These are phyloP conservation scores for Chinchilla lanigera DNA, from an alignment of 2,113 vertebrate genomes.

Conservation along the genomic window DNA sequence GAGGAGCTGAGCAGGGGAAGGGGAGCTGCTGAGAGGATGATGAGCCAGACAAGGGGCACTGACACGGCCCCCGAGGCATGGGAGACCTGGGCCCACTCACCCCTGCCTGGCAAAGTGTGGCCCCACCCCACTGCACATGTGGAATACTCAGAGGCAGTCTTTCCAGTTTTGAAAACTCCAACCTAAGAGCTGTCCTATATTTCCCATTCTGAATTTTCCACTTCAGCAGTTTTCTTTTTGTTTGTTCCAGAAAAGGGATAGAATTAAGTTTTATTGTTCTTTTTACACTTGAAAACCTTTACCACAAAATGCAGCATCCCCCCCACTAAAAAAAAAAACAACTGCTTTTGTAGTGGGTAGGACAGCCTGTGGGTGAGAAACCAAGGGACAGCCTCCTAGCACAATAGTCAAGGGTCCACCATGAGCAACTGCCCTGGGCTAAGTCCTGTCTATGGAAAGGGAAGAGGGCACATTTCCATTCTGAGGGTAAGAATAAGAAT, in stretches of 20 bases:
- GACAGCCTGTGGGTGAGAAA: not conserved
- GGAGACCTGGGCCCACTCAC: not conserved
- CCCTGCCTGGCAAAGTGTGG: not conserved
- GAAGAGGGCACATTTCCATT: not conserved
- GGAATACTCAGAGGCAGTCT: not conserved
- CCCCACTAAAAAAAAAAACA: no score
- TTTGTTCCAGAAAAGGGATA: conserved; percentile 74
- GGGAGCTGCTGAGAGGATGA: not conserved
- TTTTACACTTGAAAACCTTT: conserved; percentile 69
- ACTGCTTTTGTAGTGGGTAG: not conserved
- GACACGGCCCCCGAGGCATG: not conserved
- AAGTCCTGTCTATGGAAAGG: not conserved
- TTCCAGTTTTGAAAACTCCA: conserved; percentile 36
- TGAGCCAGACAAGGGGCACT: not conserved
- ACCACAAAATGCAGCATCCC: not conserved
- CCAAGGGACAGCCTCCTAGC: no score
- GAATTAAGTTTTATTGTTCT: conserved; percentile 70
- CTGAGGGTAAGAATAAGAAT: not conserved
- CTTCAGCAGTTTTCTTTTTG: conserved; percentile 73
- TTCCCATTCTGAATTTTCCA: conserved; percentile 73
- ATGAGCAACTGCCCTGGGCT: not conserved
- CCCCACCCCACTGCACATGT: fast-evolving
- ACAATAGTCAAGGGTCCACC: fast-evolving
- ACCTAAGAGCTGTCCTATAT: conserved; percentile 41
- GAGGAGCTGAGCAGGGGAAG: not conserved